Base-by-base conservation (phyloP, 2,888 invertebrate species). In the Gari tellinella region DNA sequence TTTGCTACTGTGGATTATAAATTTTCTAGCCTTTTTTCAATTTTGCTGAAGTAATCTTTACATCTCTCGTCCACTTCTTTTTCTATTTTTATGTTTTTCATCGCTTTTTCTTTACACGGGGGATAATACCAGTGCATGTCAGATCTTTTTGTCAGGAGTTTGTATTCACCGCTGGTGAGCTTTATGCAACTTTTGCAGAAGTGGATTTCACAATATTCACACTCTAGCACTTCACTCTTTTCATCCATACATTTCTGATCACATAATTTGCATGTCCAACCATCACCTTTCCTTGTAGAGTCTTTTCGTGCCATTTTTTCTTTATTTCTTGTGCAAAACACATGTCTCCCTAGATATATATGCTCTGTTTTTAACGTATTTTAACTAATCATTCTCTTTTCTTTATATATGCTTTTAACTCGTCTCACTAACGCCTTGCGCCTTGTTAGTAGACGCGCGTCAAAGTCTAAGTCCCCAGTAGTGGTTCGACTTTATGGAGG, bases 41-140 rank as follows among this genome's bases (percentile, higher is more conserved):
- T 17, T 19, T 31, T 52, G 26, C 37, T 14, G 0, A 52, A 52
- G 31, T 52, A 52, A 5, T 52, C 52, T 52, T 31, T 31, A 15
- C 52, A 52, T 2, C 31, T 5, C 12, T 25, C 25, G 12, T 51
- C 51, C 12, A 51, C 25, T n/a, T 52, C 52, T 15, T 52, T 52
- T 37, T 52, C 52, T 8, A 17, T 38, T 38, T 53, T 38, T 1
- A 17, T 53, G n/a, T 40, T 53, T 53, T 53, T 53, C 19, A 53
- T 1, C 0, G 53, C 53, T 40, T 53, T 53, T 15, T 17, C 40
- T 40, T 53, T 40, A 19, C 53, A 38, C 15, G 53, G 53, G n/a
- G 53, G 53, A n/a, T 40, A 53, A 40, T 53, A 53, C 53, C 53
- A 53, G 38, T 53, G 53, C 12, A 53, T 1, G 21, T 53, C 53